Evolutionary conservation across 2,888 invertebrate genomes (phyloP), one percentile per base, ranked within the genome.

Genomic region (Conus canariensis): DNA sequence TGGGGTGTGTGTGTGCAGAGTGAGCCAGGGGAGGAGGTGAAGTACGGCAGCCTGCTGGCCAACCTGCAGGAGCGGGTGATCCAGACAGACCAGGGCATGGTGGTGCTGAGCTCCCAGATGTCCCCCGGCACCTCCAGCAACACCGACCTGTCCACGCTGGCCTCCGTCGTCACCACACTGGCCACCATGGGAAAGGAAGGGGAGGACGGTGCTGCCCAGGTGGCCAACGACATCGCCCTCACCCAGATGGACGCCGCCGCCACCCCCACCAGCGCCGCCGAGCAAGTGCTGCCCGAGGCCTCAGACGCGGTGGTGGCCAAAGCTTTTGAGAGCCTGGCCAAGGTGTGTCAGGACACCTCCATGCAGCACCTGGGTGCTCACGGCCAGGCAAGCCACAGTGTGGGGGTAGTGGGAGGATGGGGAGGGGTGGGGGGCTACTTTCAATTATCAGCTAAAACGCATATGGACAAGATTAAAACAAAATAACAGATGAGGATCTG

Each of bases 241-340:
- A 88, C 93, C 59, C 93, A 93, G 60, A 90, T 91, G 58, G 91
- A 92, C 45, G 90, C 90, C n/a, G 80, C 70, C 77, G 85, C 45
- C 82, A 30, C 80, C 16, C 16, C 45, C 45, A 45, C 80, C n/a
- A 9, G 9, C 74, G 45, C 45, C 45, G 45, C 45, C 4, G 45
- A 45, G 45, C 45, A 45, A 64, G 64, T 64, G 5, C 12, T 64
- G 64, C 16, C 64, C 7, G 64, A 10, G 64, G 64, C 64, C 64
- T 64, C 64, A 1, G 22, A 7, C 70, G 19, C 90, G 45, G 96
- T 97, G 45, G 97, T 97, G 88, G 97, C 97, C 70, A 97, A 97
- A 96, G 98, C 98, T 0, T 97, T 98, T 94, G 98, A 98, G 94
- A 97, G 97, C 85, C 97, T 98, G 96, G 97, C 97, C 82, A 97